phyloP scores from a whole-genome alignment of 2,888 invertebrate genomes.

The Stratiomys singularior region DNA sequence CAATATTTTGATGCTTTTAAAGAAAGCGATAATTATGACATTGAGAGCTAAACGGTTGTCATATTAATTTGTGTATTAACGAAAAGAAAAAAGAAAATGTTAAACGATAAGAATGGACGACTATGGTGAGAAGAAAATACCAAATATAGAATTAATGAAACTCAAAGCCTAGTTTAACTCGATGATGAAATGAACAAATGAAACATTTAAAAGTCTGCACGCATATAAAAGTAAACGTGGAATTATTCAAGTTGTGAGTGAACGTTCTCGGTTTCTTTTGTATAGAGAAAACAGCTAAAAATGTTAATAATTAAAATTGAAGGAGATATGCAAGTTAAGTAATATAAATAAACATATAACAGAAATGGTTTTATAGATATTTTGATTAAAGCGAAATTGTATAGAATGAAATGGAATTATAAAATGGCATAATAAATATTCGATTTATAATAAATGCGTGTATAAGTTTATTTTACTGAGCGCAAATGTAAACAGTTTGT shows the following conservation, averaged over 20 bases:
- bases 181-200: background rate
- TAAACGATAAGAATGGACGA: too few relatives aligned
- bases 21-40: too few relatives aligned
- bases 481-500: too few relatives aligned
- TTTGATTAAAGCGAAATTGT: conserved; percentile 36
- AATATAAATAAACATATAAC: conserved; percentile 5
- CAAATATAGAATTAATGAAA: conserved; percentile 1
- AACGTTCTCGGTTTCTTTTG: background rate
- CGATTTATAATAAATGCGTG: conserved; percentile 39
- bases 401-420: conserved; percentile 33
- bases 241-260: conserved; percentile 23
- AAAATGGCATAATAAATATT: conserved; percentile 24
- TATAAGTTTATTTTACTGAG: background rate
- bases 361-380: conserved; percentile 42
- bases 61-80: too few relatives aligned
- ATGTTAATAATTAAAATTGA: background rate
- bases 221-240: background rate
- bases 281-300: conserved; percentile 19
- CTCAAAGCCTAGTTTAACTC: background rate
- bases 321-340: background rate
- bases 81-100: too few relatives aligned
- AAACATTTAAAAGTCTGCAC: conserved; percentile 5
- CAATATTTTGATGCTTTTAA: too few relatives aligned
- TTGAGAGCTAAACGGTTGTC: too few relatives aligned
- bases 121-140: too few relatives aligned